Percentiles rank a stretch among this genome's conserved stretches.
Conservation (phyloP, 2,797 vertebrate species). For the Intellagama lesueurii region DNA sequence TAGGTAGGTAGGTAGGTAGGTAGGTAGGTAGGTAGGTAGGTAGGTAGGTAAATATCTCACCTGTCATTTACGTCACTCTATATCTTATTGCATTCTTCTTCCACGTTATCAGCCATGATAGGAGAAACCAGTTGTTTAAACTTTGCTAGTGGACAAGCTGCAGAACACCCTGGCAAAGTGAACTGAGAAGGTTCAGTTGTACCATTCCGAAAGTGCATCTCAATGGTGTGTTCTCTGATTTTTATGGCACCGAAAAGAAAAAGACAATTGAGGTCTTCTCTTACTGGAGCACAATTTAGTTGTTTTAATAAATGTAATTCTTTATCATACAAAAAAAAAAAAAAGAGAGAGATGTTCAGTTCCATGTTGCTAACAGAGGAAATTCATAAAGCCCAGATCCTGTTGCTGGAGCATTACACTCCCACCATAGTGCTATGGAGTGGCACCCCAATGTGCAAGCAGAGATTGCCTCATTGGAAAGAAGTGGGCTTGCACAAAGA, state of each 20-base stretch:
- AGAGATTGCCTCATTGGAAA: too few species aligned
- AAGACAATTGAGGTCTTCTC: background rate
- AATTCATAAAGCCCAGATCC: background rate
- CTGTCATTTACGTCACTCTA: background rate
- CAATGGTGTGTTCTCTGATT: background rate
- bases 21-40: too few species aligned
- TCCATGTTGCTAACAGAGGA: background rate
- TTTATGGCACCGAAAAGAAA: background rate
- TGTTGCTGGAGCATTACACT: too few species aligned
- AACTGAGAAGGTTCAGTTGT: background rate
- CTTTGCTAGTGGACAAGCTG: background rate
- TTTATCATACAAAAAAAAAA: background rate
- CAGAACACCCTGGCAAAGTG: constrained; percentile 2
- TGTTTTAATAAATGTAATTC: background rate
- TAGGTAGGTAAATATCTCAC: background rate
- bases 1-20: too few species aligned
- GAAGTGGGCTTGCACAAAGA: too few species aligned
- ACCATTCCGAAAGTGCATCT: constrained; percentile 2
- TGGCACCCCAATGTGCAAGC: too few species aligned
- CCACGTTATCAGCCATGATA: background rate
- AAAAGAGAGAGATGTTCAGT: background rate
- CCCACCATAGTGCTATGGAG: too few species aligned
- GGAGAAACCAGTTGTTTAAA: constrained; percentile 14
- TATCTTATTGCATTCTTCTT: background rate
- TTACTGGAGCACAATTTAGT: background rate